Base-by-base conservation (phyloP, 1,140 invertebrate species). In the Meteorus sp. region DNA sequence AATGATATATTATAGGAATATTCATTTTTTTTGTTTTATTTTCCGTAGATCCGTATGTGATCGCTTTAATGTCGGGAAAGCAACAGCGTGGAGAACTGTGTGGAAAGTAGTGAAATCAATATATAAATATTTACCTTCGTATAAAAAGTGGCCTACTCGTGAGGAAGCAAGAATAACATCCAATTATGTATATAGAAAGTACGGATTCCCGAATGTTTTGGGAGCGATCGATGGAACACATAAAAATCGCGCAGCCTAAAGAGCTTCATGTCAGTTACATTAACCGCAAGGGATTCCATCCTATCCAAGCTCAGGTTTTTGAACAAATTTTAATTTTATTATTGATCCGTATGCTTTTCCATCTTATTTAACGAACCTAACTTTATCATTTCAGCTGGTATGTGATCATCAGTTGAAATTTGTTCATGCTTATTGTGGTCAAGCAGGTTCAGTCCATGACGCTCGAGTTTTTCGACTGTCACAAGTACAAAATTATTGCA, bases 141-240 rank as follows among this genome's bases (percentile, higher is more conserved):
- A 50, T n/a, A 63, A 60, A 17, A 20, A 41, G 17, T 66, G 64
- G 61, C 61, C 64, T 22, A 45, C 35, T 2, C 19, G 1, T 44
- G 50, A 57, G 11, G 35, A 59, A 50, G 56, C 55, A 11, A 29
- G 9, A 25, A 22, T 15, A 58, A 56, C 44, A 43, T 13, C 48
- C 5, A 48, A 37, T 29, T n/a, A 59, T 19, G 22, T 59, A 2
- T 6, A 53, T 11, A 11, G 31, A 29, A 31, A 13, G 13, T 39
- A 55, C 20, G 39, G 47, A 15, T 65, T 63, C 39, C 63, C 65
- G 11, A 45, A 47, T 19, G 55, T 47, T 27, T 37, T 69, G 20
- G 68, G 65, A 39, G 60, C 66, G n/a, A 47, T 70, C 4, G 68
- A 64, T 62, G 61, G 64, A 15, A 58, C 60, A 70, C 29, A 64